Evolutionary conservation across 2,888 invertebrate species (phyloP).

Genomic region (Agonopterix arenella): DNA sequence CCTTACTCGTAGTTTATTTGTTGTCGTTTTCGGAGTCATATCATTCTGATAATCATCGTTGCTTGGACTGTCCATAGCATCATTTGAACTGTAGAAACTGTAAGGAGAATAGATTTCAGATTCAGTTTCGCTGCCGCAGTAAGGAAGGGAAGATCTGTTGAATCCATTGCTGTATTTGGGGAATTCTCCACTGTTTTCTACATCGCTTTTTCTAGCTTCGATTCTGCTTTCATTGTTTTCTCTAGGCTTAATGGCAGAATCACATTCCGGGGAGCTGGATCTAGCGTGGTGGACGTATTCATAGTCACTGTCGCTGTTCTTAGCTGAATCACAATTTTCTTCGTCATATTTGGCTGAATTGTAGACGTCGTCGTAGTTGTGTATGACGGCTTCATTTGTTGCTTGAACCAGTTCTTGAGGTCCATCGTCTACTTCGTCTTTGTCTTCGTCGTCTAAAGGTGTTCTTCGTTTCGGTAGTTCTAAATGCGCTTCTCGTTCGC

Average conservation of each 20-base stretch:
- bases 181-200: conserved; percentile 61
- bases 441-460: conserved; percentile 67
- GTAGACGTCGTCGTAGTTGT: conserved; percentile 71
- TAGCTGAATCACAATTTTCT: conserved; percentile 62
- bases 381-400: conserved; percentile 63
- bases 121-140: conserved; percentile 90
- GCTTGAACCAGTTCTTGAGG: conserved; percentile 64
- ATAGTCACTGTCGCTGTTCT: conserved; percentile 78
- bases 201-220: conserved; percentile 44
- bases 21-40: conserved; percentile 65
- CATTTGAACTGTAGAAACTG: conserved; percentile 82
- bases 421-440: conserved; percentile 66
- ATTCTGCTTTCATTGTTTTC: conserved; percentile 37
- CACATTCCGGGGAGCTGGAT: conserved; percentile 83
- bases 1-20: conserved; percentile 83
- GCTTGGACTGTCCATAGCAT: conserved; percentile 65
- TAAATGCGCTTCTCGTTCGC: conserved; percentile 83
- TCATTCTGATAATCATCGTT: conserved; percentile 65
- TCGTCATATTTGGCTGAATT: conserved; percentile 64
- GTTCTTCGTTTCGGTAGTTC: conserved; percentile 74
- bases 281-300: conserved; percentile 80
- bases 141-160: conserved; percentile 83
- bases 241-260: conserved; percentile 73
- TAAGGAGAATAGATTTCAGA: conserved; percentile 90
- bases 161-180: conserved; percentile 77